These are phyloP conservation scores for Siderastrea radians DNA, from an alignment of 92 coral and sea anemone genomes.

Conservation along the genomic window DNA sequence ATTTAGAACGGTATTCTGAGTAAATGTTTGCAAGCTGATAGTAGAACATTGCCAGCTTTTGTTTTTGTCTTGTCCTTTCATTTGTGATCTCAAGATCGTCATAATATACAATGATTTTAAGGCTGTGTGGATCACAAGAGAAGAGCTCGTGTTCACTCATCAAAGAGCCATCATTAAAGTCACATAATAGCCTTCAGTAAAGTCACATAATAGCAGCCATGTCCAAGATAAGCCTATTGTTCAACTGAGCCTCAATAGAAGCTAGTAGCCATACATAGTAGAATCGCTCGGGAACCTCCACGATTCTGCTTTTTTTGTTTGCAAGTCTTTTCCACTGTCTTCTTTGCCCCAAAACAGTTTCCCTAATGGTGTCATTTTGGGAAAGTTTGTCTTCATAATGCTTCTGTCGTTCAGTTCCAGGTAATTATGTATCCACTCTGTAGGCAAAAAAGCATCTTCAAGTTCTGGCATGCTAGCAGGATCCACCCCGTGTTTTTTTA, in stretches of 20 bases:
- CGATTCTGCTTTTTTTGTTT: neutral
- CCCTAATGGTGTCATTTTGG: neutral
- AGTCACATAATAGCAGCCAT: neutral
- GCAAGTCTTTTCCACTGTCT: neutral
- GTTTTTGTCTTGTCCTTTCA: neutral
- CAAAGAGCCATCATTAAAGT: neutral
- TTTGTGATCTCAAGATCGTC: neutral
- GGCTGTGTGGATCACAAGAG: neutral
- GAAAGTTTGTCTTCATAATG: neutral
- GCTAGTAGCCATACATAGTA: neutral
- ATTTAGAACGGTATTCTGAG: constrained; percentile 27
- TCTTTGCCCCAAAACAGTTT: neutral
- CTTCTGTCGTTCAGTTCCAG: neutral
- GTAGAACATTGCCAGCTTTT: neutral
- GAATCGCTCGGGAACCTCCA: neutral
- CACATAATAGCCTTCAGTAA: neutral
- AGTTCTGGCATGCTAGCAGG: neutral
- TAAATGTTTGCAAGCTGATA: constrained; percentile 16
- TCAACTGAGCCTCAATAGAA: neutral
- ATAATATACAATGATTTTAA: no score
- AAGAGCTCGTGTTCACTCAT: neutral
- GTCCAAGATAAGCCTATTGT: neutral
- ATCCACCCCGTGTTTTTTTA: neutral
- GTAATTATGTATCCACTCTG: neutral
- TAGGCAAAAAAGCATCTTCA: neutral